Conservation (phyloP, 2,888 invertebrate species). For the Thymelicus acteon region DNA sequence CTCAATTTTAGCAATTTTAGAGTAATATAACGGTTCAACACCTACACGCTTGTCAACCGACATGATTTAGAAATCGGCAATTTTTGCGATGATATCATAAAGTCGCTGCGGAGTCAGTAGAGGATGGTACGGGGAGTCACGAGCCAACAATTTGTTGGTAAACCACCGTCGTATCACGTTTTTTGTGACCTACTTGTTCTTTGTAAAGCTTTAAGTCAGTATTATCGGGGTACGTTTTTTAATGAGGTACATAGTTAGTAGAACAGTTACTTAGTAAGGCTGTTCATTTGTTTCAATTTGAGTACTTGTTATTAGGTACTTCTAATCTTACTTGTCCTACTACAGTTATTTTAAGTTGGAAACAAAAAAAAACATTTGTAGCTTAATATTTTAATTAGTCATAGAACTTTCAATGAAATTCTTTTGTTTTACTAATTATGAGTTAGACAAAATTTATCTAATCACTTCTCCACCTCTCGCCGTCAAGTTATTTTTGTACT, state of each 20-base stretch:
- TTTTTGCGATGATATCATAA: constrained; percentile 31
- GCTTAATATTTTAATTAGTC: too few relatives aligned
- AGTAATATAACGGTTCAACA: not conserved
- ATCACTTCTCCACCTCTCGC: too few relatives aligned
- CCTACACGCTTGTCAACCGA: not conserved
- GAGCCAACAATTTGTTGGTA: constrained; percentile 38
- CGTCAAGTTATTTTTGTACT: too few relatives aligned
- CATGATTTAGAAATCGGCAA: constrained; percentile 4
- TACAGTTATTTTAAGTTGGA: too few relatives aligned
- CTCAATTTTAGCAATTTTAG: not conserved
- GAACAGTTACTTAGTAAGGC: too few relatives aligned
- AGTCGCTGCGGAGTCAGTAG: constrained; percentile 36
- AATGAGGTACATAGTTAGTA: not conserved
- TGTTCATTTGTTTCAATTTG: too few relatives aligned
- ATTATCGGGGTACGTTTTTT: not conserved
- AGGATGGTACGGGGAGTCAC: constrained; percentile 43
- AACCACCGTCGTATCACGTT: constrained; percentile 27
- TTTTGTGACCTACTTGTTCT: constrained; percentile 21
- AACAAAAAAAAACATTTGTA: too few relatives aligned
- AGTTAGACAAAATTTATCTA: not conserved
- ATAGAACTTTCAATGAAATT: too few relatives aligned
- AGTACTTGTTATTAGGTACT: too few relatives aligned
- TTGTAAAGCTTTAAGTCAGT: not conserved
- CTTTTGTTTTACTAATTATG: too few relatives aligned
- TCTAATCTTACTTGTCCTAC: too few relatives aligned